Evolutionary conservation across 2,113 vertebrate species (phyloP).

Genomic region (Hydrochoerus hydrochaeris): DNA sequence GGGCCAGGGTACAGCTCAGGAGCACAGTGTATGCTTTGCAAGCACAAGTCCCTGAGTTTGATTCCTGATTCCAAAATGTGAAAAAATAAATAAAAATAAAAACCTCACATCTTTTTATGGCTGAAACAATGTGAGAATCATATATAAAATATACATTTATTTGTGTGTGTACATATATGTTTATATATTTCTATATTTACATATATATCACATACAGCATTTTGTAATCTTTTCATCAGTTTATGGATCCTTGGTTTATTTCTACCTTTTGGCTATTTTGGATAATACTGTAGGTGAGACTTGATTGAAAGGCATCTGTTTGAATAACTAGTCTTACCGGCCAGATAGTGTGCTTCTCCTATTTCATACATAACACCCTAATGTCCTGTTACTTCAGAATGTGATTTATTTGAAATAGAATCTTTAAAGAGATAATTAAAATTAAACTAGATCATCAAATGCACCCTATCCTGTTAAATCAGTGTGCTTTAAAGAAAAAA

Average conservation of each 20-base stretch:
- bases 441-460: background rate
- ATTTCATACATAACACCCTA: background rate
- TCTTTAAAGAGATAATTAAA: background rate
- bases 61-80: too few relatives aligned
- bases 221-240: background rate
- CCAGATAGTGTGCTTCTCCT: fast-evolving
- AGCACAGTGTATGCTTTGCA: too few relatives aligned
- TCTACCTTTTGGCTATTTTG: background rate
- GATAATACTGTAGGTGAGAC: background rate
- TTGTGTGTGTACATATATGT: too few relatives aligned
- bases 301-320: background rate
- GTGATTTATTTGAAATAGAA: background rate
- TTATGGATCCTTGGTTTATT: background rate
- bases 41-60: too few relatives aligned
- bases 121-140: background rate
- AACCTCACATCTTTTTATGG: background rate
- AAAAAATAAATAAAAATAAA: too few relatives aligned
- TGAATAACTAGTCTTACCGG: background rate
- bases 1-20: too few relatives aligned
- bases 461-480: background rate
- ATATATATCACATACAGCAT: background rate
- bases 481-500: background rate
- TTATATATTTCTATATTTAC: too few relatives aligned
- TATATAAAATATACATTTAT: background rate
- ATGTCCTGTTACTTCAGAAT: background rate